Evolutionary conservation across 1,140 invertebrate genomes (phyloP).

Genomic region (Macrocentrus cingulum): DNA sequence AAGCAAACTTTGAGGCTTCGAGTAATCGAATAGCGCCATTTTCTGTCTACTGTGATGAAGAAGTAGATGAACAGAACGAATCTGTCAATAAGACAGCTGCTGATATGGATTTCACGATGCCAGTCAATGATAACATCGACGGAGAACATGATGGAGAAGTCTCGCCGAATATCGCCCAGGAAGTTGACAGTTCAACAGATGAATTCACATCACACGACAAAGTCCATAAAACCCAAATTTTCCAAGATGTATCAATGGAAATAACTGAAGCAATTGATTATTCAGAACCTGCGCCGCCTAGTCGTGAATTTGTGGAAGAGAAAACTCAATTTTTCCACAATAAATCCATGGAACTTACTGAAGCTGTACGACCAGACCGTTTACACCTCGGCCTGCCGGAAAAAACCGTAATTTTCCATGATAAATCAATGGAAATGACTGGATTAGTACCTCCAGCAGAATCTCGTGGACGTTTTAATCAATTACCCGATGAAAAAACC

Average conservation of each 20-base stretch:
- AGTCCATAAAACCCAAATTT: constrained; percentile 6
- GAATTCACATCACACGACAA: too few species aligned
- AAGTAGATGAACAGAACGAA: neutral
- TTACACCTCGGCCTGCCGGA: neutral
- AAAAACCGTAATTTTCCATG: neutral
- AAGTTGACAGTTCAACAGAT: too few species aligned
- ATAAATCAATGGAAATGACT: constrained; percentile 8
- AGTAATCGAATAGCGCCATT: too few species aligned
- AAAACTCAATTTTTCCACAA: constrained; percentile 11
- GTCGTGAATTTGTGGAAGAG: neutral
- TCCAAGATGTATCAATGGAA: constrained; percentile 22
- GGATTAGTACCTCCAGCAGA: neutral
- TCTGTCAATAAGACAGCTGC: neutral
- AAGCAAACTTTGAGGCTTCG: neutral
- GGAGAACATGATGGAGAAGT: too few species aligned
- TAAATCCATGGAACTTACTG: constrained; percentile 19
- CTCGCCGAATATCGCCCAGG: constrained; percentile 24
- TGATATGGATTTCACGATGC: constrained; percentile 5
- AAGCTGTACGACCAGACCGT: neutral
- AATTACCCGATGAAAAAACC: neutral
- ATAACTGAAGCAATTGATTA: constrained; percentile 16
- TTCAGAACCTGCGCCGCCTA: too few species aligned
- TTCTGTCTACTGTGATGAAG: constrained; percentile 22
- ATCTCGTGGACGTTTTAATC: neutral
- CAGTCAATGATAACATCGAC: neutral